phyloP scores from a whole-genome alignment of 2,113 vertebrate species.

The Laticauda colubrina region DNA sequence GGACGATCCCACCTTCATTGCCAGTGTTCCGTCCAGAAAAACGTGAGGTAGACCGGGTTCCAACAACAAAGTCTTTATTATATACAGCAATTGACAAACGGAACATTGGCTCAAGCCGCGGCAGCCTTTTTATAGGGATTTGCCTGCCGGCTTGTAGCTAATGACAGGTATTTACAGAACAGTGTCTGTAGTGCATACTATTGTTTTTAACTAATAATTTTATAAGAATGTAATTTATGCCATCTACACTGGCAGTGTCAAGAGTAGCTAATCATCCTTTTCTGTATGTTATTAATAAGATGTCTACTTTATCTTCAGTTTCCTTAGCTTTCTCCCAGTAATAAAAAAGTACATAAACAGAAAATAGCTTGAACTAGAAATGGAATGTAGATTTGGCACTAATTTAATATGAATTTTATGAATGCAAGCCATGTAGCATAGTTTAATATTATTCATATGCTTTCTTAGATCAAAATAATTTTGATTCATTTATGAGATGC shows the following conservation, averaged over 20 bases:
- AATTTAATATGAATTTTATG: neutral
- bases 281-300: conserved; percentile 18
- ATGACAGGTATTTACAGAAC: too few species aligned
- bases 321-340: neutral
- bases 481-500: neutral
- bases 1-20: too few species aligned
- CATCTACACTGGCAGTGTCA: neutral
- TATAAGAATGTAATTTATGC: neutral
- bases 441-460: conserved; percentile 36
- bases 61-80: too few species aligned
- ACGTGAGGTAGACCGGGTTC: too few species aligned
- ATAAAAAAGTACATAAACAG: conserved; percentile 12
- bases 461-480: neutral
- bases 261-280: conserved; percentile 4
- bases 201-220: neutral
- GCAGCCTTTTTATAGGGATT: too few species aligned
- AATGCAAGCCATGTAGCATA: conserved; percentile 1
- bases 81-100: too few species aligned
- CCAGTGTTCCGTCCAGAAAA: too few species aligned
- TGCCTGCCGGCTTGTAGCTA: too few species aligned
- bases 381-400: conserved; percentile 23
- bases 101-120: too few species aligned
- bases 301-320: conserved; percentile 16
- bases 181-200: neutral
- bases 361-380: conserved; percentile 29